phyloP scores from a whole-genome alignment of 2,113 vertebrate species.

The Mastomys coucha region DNA sequence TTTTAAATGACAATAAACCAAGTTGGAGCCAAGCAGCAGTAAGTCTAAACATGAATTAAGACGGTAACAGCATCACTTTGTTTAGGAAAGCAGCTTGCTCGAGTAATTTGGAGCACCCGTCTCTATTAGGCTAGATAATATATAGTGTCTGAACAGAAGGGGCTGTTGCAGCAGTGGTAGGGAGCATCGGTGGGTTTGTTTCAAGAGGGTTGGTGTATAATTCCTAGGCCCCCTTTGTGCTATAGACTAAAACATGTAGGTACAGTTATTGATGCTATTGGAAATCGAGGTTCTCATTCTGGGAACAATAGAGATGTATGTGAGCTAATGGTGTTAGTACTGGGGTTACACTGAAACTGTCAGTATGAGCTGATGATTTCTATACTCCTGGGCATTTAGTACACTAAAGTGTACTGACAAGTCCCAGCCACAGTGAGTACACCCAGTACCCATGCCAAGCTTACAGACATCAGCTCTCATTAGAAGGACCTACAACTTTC shows the following conservation, averaged over 20 bases:
- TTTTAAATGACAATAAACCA: slow-evolving; percentile 30
- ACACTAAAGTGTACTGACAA: not conserved
- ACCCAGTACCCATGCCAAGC: not conserved
- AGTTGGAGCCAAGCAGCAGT: not conserved
- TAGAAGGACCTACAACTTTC: not conserved
- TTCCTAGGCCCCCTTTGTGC: not conserved
- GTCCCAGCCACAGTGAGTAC: not conserved
- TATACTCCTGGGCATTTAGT: not conserved
- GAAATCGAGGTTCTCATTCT: not conserved
- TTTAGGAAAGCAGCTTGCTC: slow-evolving; percentile 17
- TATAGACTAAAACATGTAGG: not conserved
- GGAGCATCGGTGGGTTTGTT: not conserved
- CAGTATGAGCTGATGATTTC: not conserved
- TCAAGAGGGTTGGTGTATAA: not conserved
- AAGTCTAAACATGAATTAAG: not conserved
- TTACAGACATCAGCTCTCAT: slow-evolving; percentile 29
- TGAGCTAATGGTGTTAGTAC: not conserved
- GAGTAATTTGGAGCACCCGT: not conserved
- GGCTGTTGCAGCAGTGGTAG: not conserved
- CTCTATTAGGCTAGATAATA: not conserved
- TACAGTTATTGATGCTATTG: not conserved
- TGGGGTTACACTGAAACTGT: not conserved
- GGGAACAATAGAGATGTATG: not conserved
- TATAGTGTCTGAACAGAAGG: not conserved
- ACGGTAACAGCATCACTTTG: not conserved